These are phyloP conservation scores for Gyrodactylus bullatarudis DNA, from an alignment of 1,140 invertebrate genomes.

Conservation along the genomic window DNA sequence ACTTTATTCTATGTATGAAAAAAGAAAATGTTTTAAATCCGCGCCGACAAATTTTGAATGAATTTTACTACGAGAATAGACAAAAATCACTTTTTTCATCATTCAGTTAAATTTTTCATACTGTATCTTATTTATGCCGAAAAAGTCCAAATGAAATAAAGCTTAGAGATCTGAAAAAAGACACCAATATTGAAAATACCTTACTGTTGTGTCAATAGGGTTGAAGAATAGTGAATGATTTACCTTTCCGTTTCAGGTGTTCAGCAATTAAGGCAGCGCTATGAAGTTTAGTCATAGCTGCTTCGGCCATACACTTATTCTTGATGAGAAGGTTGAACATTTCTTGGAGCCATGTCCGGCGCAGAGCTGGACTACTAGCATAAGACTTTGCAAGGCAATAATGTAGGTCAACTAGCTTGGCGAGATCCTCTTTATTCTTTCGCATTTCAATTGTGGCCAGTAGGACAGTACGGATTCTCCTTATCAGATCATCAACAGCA, in stretches of 20 bases:
- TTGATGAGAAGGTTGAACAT: not conserved
- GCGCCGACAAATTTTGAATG: no score
- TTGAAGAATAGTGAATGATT: no score
- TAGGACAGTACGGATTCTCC: slow-evolving; percentile 53
- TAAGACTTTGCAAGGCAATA: slow-evolving; percentile 68
- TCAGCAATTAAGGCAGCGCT: slow-evolving; percentile 63
- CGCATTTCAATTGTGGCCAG: slow-evolving; percentile 67
- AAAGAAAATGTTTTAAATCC: no score
- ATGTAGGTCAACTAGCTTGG: slow-evolving; percentile 58
- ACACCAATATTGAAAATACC: no score
- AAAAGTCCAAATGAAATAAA: no score
- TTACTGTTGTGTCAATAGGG: no score
- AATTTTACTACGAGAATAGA: no score
- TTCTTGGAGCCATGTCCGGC: slow-evolving; percentile 14
- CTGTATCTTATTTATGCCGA: no score
- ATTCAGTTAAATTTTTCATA: no score
- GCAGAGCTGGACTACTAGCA: slow-evolving; percentile 53
- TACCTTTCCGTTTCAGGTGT: slow-evolving; percentile 42
- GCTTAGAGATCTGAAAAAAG: no score
- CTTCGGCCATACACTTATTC: not conserved
- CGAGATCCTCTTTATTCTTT: slow-evolving; percentile 49
- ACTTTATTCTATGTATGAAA: no score
- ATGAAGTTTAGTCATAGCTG: slow-evolving; percentile 32
- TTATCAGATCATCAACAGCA: slow-evolving; percentile 61
- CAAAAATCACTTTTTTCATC: no score